phyloP scores from a whole-genome alignment of 2,888 invertebrate species.

The Ephialtes manifestator region DNA sequence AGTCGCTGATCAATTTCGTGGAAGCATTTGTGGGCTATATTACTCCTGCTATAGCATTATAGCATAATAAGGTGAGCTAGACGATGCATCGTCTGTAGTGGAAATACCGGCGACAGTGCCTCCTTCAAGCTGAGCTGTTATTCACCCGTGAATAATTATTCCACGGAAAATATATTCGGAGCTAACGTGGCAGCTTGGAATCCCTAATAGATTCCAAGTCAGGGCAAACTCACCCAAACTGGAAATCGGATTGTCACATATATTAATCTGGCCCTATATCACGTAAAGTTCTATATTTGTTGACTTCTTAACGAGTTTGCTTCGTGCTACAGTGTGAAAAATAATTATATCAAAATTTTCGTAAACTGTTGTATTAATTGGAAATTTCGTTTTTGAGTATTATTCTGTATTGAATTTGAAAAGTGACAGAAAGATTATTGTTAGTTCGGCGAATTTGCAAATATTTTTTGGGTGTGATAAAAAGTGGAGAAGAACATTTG shows the following conservation, averaged over 20 bases:
- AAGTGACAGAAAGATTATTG: no score
- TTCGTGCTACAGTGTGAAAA: no score
- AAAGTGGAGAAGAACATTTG: no score
- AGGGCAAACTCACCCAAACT: background rate
- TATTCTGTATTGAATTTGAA: no score
- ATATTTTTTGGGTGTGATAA: no score
- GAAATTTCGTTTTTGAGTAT: no score
- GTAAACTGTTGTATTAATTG: no score
- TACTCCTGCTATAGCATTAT: background rate
- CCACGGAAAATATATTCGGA: background rate
- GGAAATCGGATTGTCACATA: background rate
- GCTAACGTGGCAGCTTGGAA: background rate
- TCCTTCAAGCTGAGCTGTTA: background rate
- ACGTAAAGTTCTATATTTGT: background rate
- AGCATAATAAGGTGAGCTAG: conserved; percentile 11
- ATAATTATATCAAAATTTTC: no score
- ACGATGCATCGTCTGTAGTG: conserved; percentile 8
- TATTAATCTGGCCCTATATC: background rate
- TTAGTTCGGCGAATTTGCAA: no score
- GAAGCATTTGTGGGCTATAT: conserved; percentile 35
- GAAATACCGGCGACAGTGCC: conserved; percentile 12
- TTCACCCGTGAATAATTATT: conserved; percentile 19
- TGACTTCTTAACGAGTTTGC: background rate
- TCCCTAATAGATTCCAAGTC: background rate
- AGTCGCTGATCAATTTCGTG: conserved; percentile 61